phyloP scores from a whole-genome alignment of 2,113 vertebrate genomes.

The Triplophysa tibetana region DNA sequence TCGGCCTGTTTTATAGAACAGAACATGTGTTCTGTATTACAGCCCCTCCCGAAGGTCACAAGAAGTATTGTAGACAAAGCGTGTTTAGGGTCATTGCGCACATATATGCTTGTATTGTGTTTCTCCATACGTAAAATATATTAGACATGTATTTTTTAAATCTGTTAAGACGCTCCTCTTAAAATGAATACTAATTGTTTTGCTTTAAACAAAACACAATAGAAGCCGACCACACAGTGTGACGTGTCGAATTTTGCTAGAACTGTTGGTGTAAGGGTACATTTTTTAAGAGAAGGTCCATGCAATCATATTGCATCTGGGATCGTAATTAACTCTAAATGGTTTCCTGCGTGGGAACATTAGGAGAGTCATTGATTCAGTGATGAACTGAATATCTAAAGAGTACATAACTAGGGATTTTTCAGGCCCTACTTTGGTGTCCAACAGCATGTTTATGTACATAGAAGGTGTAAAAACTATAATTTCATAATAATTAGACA shows the following conservation, averaged over 20 bases:
- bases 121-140: background rate
- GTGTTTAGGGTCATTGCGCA: background rate
- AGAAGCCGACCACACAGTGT: background rate
- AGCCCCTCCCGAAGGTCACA: constrained; percentile 33
- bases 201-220: too few species aligned
- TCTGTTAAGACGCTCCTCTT: too few species aligned
- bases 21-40: constrained; percentile 11
- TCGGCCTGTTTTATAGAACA: background rate
- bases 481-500: too few species aligned
- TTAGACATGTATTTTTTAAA: background rate
- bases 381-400: background rate
- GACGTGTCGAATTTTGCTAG: too few species aligned
- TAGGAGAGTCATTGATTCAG: background rate
- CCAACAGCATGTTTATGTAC: too few species aligned
- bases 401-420: too few species aligned
- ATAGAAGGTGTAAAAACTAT: too few species aligned
- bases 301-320: background rate
- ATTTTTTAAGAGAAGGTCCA: too few species aligned
- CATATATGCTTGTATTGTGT: background rate
- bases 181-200: too few species aligned
- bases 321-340: constrained; percentile 1
- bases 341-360: constrained; percentile 12
- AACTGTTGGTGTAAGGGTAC: too few species aligned
- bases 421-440: too few species aligned
- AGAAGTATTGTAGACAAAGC: background rate